phyloP scores from a whole-genome alignment of 1,140 invertebrate genomes.

The Dinothrombium tinctorium region DNA sequence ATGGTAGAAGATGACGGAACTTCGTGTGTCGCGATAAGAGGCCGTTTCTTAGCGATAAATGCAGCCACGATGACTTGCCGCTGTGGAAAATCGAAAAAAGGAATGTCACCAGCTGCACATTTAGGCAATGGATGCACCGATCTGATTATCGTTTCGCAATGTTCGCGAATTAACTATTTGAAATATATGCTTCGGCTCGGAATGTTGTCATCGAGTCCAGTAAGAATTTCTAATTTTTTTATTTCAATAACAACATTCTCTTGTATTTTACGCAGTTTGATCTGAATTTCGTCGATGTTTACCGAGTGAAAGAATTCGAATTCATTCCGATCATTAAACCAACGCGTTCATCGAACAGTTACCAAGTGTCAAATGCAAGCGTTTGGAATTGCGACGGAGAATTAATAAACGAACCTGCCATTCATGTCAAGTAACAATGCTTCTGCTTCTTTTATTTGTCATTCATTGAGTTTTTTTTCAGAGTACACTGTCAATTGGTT shows the following conservation, averaged over 20 bases:
- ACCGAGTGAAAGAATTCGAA: conserved; percentile 30
- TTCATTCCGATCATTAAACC: conserved; percentile 10
- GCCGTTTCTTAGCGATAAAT: conserved; percentile 49
- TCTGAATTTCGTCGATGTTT: conserved; percentile 49
- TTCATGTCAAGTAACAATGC: conserved; percentile 36
- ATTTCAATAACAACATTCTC: conserved; percentile 2
- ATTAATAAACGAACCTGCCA: conserved; percentile 36
- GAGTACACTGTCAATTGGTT: background rate
- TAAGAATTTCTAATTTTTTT: conserved; percentile 20
- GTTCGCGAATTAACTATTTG: conserved; percentile 44
- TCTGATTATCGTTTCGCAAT: conserved; percentile 46
- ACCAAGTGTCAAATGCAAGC: conserved; percentile 8
- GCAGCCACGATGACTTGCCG: conserved; percentile 53
- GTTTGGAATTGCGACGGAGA: conserved; percentile 74
- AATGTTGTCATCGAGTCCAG: conserved; percentile 28
- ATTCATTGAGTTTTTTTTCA: background rate
- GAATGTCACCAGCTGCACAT: conserved; percentile 51
- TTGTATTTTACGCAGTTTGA: conserved; percentile 30
- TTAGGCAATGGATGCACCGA: conserved; percentile 56
- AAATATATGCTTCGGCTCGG: conserved; percentile 31
- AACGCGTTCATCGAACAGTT: conserved; percentile 4
- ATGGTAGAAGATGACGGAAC: conserved; percentile 4
- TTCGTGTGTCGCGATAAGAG: conserved; percentile 25
- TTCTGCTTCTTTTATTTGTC: background rate
- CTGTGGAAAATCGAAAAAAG: conserved; percentile 42